Conservation (phyloP, 2,797 vertebrate genomes). For the Amblyopsis hoosieri region DNA sequence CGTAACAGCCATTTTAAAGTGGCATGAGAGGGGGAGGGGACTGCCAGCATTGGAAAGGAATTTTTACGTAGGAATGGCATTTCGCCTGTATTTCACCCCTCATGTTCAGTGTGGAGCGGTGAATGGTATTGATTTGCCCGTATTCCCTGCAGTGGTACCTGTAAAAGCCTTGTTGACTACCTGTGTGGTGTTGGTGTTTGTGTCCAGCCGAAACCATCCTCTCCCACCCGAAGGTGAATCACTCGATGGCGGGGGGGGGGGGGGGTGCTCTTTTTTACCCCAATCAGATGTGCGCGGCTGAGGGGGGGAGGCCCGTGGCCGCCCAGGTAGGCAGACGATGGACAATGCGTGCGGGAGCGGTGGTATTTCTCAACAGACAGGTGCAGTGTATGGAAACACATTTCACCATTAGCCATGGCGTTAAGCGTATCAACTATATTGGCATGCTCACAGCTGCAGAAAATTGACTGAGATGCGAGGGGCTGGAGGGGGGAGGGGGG, state of each 20-base stretch:
- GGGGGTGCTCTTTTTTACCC: background rate
- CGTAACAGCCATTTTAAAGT: background rate
- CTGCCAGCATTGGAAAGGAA: conserved; percentile 6
- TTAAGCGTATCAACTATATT: conserved; percentile 68
- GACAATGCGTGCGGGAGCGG: conserved; percentile 10
- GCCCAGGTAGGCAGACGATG: conserved; percentile 3
- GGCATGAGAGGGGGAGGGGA: conserved; percentile 3
- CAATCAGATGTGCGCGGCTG: background rate
- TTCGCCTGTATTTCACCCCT: conserved; percentile 24
- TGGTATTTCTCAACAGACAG: conserved; percentile 45
- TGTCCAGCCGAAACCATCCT: background rate
- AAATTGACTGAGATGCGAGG: conserved; percentile 71
- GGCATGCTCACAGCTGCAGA: conserved; percentile 76
- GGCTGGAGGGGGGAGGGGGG: background rate
- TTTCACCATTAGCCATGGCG: conserved; percentile 56
- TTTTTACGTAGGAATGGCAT: conserved; percentile 22
- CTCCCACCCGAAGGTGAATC: background rate
- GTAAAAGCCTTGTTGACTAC: conserved; percentile 11
- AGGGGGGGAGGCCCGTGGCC: background rate
- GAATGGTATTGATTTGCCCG: conserved; percentile 40
- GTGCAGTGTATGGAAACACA: conserved; percentile 54
- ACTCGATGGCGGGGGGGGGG: no score
- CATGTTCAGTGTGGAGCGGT: conserved; percentile 47
- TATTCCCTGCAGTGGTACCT: conserved; percentile 18
- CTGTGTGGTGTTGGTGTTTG: conserved; percentile 6